A percentile compares a stretch with the other conserved stretches of the same genome.
These are phyloP conservation scores for Bombylius discolor DNA, from an alignment of 2,888 invertebrate genomes.

Conservation along the genomic window DNA sequence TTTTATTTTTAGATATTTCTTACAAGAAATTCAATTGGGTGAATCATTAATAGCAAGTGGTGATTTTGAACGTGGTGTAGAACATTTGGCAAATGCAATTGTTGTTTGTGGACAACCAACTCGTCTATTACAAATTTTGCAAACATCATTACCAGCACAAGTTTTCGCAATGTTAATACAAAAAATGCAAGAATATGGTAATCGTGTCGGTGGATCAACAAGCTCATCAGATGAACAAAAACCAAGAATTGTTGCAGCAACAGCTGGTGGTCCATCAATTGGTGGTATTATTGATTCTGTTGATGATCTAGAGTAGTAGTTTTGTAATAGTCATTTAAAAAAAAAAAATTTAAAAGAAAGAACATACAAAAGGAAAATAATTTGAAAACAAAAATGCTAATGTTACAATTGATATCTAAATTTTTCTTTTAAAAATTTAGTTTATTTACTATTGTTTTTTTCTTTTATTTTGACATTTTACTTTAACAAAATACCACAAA, in stretches of 20 bases:
- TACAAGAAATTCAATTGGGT: slow-evolving; percentile 76
- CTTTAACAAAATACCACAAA: too few relatives aligned
- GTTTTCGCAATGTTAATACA: slow-evolving; percentile 83
- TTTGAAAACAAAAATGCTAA: too few relatives aligned
- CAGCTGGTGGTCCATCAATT: neutral
- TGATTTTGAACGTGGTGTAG: slow-evolving; percentile 79
- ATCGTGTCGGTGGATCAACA: slow-evolving; percentile 18
- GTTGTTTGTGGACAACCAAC: slow-evolving; percentile 80
- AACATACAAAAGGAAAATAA: too few relatives aligned
- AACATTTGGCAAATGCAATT: slow-evolving; percentile 95
- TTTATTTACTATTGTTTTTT: too few relatives aligned
- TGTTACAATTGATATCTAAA: too few relatives aligned
- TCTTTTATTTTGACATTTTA: too few relatives aligned
- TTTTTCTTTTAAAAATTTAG: too few relatives aligned
- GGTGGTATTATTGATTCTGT: neutral
- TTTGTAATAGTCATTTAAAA: neutral
- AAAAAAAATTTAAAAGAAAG: too few relatives aligned
- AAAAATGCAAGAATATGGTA: slow-evolving; percentile 41
- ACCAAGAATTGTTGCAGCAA: slow-evolving; percentile 19
- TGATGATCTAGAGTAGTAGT: slow-evolving; percentile 6
- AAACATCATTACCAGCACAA: slow-evolving; percentile 90
- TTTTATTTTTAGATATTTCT: slow-evolving; percentile 36
- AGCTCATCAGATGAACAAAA: slow-evolving; percentile 23
- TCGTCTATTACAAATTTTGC: slow-evolving; percentile 44
- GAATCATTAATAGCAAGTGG: slow-evolving; percentile 82